Percentiles rank a stretch among this genome's conserved stretches.
Conservation (phyloP, 2,888 invertebrate genomes). For the Entomobrya multifasciata region DNA sequence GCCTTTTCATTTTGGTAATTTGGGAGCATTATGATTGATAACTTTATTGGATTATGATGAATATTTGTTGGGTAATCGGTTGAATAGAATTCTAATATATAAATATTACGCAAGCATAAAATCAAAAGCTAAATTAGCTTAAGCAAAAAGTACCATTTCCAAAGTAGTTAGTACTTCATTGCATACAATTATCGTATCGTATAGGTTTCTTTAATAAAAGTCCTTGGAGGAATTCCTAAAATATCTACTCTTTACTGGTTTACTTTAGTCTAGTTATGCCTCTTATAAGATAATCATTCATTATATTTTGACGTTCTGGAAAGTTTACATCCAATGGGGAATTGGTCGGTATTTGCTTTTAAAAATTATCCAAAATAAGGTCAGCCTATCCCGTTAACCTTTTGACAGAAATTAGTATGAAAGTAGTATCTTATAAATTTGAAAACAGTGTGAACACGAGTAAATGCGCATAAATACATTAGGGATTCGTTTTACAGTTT, state of each 20-base stretch:
- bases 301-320: not conserved
- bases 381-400: slow-evolving; percentile 38
- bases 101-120: too few species aligned
- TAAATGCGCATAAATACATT: slow-evolving; percentile 57
- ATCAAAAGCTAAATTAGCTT: too few species aligned
- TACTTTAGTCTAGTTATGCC: not conserved
- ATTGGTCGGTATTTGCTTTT: not conserved
- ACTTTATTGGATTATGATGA: too few species aligned
- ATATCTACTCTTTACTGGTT: not conserved
- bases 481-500: slow-evolving; percentile 30
- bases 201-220: too few species aligned
- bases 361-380: slow-evolving; percentile 32
- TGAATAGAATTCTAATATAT: too few species aligned
- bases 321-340: not conserved
- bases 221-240: not conserved
- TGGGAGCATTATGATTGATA: too few species aligned
- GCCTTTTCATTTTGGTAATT: too few species aligned
- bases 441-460: slow-evolving; percentile 51
- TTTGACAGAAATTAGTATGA: not conserved
- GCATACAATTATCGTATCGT: too few species aligned
- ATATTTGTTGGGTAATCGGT: too few species aligned
- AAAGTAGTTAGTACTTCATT: too few species aligned
- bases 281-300: too few species aligned
- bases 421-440: slow-evolving; percentile 9
- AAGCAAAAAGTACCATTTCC: too few species aligned